These are phyloP conservation scores for Colaptes auratus DNA, from an alignment of 2,113 vertebrate species.

Conservation along the genomic window DNA sequence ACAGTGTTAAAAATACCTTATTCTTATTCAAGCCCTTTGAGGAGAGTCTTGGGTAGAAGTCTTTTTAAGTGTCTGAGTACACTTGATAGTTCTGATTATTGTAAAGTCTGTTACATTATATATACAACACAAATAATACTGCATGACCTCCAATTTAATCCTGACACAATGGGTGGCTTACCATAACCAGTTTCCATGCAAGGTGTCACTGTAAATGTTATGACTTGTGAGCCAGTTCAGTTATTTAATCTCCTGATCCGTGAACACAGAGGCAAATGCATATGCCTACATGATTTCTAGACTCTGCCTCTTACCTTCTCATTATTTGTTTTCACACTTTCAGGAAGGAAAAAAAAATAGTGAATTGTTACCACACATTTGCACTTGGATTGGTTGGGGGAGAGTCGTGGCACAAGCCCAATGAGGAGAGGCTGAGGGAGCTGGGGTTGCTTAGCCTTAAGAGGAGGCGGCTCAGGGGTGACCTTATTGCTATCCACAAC, in stretches of 20 bases:
- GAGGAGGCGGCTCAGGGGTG: too few relatives aligned
- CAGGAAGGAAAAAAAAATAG: background rate
- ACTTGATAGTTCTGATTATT: conserved; percentile 22
- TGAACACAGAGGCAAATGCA: background rate
- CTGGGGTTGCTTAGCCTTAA: too few relatives aligned
- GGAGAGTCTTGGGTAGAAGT: background rate
- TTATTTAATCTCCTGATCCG: background rate
- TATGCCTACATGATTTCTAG: background rate
- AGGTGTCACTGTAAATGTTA: background rate
- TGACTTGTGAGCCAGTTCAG: conserved; percentile 2
- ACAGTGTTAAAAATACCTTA: background rate
- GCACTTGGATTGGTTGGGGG: background rate
- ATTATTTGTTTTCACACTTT: background rate
- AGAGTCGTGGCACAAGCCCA: background rate
- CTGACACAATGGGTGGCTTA: background rate
- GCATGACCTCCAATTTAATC: conserved; percentile 26
- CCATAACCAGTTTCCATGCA: background rate
- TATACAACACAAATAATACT: background rate
- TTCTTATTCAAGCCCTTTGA: conserved; percentile 19
- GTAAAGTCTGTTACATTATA: background rate
- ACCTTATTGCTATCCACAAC: too few relatives aligned
- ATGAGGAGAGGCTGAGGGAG: too few relatives aligned
- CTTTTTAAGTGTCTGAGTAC: background rate
- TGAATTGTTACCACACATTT: background rate
- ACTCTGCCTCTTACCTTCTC: background rate